Evolutionary conservation across 35 echinoderm and acorn worm species (phyloP).

Genomic region (Heliocidaris erythrogramma): DNA sequence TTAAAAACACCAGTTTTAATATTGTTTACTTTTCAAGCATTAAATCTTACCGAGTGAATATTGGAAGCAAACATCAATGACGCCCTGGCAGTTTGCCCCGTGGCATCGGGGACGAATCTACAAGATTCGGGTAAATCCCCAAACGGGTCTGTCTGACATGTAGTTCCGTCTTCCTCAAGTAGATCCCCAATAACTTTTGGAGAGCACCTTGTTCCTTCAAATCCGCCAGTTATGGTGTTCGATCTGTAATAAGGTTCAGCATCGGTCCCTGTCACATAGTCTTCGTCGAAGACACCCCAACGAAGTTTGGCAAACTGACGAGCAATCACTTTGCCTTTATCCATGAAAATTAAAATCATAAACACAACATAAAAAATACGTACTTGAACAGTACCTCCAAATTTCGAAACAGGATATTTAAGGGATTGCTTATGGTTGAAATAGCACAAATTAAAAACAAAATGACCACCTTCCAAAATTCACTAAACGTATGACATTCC

Average conservation of each 20-base stretch:
- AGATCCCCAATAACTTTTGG: not conserved
- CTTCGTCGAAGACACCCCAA: not conserved
- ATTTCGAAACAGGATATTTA: too few relatives aligned
- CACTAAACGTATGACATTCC: too few relatives aligned
- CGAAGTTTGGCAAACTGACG: conserved; percentile 1
- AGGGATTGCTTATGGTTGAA: too few relatives aligned
- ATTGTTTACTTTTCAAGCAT: not conserved
- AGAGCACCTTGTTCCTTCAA: not conserved
- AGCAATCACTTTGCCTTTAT: not conserved
- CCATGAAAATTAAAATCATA: not conserved
- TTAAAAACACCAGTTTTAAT: too few relatives aligned
- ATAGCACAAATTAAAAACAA: too few relatives aligned
- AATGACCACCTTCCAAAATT: too few relatives aligned
- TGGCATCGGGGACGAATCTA: not conserved
- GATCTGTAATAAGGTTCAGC: not conserved
- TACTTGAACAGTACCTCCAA: too few relatives aligned
- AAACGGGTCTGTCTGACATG: not conserved
- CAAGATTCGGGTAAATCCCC: conserved; percentile 1
- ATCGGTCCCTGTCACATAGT: not conserved
- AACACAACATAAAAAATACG: too few relatives aligned
- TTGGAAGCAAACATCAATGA: not conserved
- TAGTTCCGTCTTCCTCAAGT: not conserved
- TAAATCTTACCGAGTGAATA: not conserved
- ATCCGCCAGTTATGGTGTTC: not conserved
- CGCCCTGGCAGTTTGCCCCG: not conserved